Evolutionary conservation across 2,888 invertebrate species (phyloP).

Genomic region (Entomobrya proxima): DNA sequence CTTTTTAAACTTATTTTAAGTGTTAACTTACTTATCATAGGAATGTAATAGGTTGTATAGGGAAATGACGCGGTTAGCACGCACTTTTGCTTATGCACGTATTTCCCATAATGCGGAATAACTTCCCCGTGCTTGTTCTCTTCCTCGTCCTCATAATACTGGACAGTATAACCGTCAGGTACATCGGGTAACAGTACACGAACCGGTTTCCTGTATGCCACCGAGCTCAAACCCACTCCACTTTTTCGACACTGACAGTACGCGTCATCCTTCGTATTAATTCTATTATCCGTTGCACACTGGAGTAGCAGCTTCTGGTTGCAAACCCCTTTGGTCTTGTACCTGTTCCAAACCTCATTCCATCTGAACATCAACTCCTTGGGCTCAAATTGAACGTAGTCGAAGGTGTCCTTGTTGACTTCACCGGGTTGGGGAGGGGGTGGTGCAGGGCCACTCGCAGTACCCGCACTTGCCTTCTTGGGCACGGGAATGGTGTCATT

Average conservation of each 20-base stretch:
- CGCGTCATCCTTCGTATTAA: not conserved
- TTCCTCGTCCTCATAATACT: not conserved
- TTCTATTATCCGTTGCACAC: not conserved
- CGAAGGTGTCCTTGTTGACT: not conserved
- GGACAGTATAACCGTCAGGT: not conserved
- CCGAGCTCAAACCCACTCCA: not conserved
- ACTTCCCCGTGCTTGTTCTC: not conserved
- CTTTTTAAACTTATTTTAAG: not conserved
- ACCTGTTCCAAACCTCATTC: slow-evolving; percentile 31
- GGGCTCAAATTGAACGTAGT: not conserved
- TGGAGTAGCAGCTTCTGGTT: slow-evolving; percentile 22
- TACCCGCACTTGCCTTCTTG: not conserved
- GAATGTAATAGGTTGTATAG: not conserved
- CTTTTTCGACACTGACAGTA: not conserved
- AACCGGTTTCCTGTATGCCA: not conserved
- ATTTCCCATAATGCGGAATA: not conserved
- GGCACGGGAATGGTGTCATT: slow-evolving; percentile 7
- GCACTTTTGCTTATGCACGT: not conserved
- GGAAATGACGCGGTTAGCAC: not conserved
- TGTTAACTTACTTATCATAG: not conserved
- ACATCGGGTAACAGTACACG: not conserved
- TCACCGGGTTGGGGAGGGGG: not conserved
- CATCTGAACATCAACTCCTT: not conserved
- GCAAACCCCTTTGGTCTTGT: not conserved
- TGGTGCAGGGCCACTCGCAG: not conserved